Percentiles rank a stretch among this genome's conserved stretches.
Evolutionary conservation across 2,888 invertebrate species (phyloP).

Genomic region (Apomyelois bistriatella): DNA sequence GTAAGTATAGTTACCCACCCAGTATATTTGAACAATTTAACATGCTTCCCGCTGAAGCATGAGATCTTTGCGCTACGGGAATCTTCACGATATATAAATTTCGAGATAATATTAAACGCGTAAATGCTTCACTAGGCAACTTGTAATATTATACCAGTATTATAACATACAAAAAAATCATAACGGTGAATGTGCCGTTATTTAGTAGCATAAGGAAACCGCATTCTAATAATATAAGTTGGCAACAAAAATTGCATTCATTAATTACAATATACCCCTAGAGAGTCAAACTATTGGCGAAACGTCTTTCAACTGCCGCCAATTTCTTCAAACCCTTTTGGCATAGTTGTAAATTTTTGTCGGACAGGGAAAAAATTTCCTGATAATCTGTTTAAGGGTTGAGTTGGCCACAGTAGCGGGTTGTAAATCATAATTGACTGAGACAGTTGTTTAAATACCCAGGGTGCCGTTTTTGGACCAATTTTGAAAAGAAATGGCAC

Average conservation of each 20-base stretch:
- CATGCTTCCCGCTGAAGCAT: too few species aligned
- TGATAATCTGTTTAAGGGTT: slow-evolving; percentile 3
- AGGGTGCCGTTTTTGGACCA: neutral
- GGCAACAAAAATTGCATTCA: neutral
- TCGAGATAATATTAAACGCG: too few species aligned
- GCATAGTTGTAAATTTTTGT: neutral
- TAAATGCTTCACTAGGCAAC: too few species aligned
- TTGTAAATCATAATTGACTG: slow-evolving; percentile 2
- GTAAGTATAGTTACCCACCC: too few species aligned
- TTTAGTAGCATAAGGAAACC: neutral
- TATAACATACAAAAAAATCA: too few species aligned
- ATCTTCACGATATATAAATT: too few species aligned
- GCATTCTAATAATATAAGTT: neutral
- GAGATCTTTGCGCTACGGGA: too few species aligned
- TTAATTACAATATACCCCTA: slow-evolving; percentile 7
- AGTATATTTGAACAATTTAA: too few species aligned
- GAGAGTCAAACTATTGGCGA: neutral
- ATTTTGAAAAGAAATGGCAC: neutral
- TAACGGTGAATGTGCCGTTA: neutral
- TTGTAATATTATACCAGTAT: too few species aligned
- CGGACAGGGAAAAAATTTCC: neutral
- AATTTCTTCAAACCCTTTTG: neutral
- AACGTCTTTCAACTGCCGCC: neutral
- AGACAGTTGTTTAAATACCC: neutral
- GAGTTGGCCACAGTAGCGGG: slow-evolving; percentile 3